Evolutionary conservation across 2,888 invertebrate species (phyloP).

Genomic region (Cremastobaeus sp.): DNA sequence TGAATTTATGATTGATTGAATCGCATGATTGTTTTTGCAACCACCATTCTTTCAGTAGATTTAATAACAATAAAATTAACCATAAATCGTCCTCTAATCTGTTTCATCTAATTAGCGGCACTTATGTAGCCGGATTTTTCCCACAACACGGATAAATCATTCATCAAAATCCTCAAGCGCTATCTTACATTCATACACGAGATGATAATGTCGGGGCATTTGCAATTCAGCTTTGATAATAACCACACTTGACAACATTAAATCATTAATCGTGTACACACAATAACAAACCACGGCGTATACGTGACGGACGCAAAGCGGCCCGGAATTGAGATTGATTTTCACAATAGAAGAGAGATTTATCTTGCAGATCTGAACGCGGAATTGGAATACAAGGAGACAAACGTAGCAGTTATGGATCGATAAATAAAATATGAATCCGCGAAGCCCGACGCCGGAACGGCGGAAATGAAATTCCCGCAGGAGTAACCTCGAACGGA

Average conservation of each 20-base stretch:
- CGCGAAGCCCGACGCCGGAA: constrained; percentile 32
- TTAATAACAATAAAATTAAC: constrained; percentile 17
- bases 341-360: constrained; percentile 7
- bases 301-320: constrained; percentile 7
- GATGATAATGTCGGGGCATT: constrained; percentile 41
- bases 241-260: constrained; percentile 35
- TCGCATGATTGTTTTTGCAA: too few relatives aligned
- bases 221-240: constrained; percentile 43
- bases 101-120: constrained; percentile 43
- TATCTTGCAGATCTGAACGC: constrained; percentile 2
- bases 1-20: too few relatives aligned
- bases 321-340: constrained; percentile 18
- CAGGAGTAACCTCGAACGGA: constrained; percentile 40
- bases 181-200: constrained; percentile 27
- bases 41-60: too few relatives aligned
- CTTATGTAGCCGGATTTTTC: constrained; percentile 32
- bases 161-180: constrained; percentile 25
- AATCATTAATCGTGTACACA: constrained; percentile 33
- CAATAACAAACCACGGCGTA: constrained; percentile 23
- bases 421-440: constrained; percentile 54
- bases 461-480: constrained; percentile 55
- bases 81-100: constrained; percentile 46
- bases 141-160: constrained; percentile 38
- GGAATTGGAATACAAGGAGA: constrained; percentile 26
- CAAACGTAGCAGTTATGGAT: constrained; percentile 28